Percentiles rank a stretch among this genome's conserved stretches.
Evolutionary conservation across 2,113 vertebrate species (phyloP).

Genomic region (Neolamprologus sp.): DNA sequence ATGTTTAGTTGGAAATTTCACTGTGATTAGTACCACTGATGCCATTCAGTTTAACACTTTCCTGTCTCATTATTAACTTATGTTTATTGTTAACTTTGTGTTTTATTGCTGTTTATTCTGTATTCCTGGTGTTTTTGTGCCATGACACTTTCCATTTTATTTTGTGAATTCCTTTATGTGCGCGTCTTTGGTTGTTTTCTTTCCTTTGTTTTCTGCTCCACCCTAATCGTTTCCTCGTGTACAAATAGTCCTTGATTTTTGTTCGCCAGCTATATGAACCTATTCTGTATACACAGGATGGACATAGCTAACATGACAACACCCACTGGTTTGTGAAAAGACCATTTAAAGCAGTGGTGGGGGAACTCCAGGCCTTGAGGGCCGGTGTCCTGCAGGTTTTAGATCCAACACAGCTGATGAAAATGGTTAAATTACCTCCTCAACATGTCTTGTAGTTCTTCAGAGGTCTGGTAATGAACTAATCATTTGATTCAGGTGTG

Average conservation of each 20-base stretch:
- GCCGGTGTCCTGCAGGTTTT: rapidly evolving
- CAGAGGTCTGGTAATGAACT: too few species aligned
- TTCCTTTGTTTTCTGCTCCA: not conserved
- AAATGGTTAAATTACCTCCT: not conserved
- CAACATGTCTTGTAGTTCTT: too few species aligned
- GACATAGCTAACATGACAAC: not conserved
- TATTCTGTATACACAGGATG: not conserved
- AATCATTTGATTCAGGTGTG: too few species aligned
- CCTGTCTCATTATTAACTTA: not conserved
- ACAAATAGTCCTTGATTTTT: not conserved
- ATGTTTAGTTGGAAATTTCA: not conserved
- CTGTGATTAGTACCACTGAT: not conserved
- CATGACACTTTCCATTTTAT: not conserved
- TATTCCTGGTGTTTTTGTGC: not conserved
- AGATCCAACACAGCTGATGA: not conserved
- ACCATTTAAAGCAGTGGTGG: not conserved
- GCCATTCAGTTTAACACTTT: not conserved
- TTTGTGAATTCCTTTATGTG: not conserved
- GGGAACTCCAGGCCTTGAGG: rapidly evolving
- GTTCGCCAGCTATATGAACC: not conserved
- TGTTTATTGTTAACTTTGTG: rapidly evolving
- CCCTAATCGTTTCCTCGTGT: not conserved
- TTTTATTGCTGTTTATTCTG: not conserved
- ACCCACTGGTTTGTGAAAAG: not conserved
- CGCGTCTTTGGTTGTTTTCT: not conserved